phyloP scores from a whole-genome alignment of 2,888 invertebrate genomes.

The Epistrophe eligans region DNA sequence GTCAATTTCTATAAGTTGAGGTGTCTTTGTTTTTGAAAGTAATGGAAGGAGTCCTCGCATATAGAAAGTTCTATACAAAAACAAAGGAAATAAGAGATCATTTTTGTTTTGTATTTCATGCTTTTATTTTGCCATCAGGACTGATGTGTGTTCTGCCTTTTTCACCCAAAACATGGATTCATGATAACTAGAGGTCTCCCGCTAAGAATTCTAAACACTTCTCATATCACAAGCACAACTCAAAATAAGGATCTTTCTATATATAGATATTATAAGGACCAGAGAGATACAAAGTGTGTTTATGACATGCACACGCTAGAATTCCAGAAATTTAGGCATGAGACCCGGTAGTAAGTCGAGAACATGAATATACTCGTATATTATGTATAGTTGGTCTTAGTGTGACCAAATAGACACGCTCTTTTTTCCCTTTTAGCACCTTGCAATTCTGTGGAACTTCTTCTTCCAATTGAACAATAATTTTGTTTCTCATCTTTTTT shows the following conservation, averaged over 20 bases:
- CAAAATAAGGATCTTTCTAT: background rate
- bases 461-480: slow-evolving; percentile 38
- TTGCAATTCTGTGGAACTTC: slow-evolving; percentile 61
- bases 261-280: background rate
- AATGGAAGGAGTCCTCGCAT: background rate
- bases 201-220: slow-evolving; percentile 55
- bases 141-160: background rate
- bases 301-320: slow-evolving; percentile 72
- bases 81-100: slow-evolving; percentile 1
- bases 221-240: slow-evolving; percentile 16
- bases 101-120: slow-evolving; percentile 24
- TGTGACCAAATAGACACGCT: slow-evolving; percentile 43
- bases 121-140: slow-evolving; percentile 52
- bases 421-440: slow-evolving; percentile 66
- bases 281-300: slow-evolving; percentile 20
- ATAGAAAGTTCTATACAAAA: background rate
- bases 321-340: slow-evolving; percentile 33
- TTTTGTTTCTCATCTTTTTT: background rate
- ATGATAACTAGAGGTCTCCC: background rate
- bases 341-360: slow-evolving; percentile 45
- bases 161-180: background rate
- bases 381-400: slow-evolving; percentile 1
- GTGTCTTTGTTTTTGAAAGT: background rate
- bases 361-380: background rate
- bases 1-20: slow-evolving; percentile 15